These are phyloP conservation scores for Eulemur albifrons DNA, from an alignment of 2,797 vertebrate species.

Conservation along the genomic window DNA sequence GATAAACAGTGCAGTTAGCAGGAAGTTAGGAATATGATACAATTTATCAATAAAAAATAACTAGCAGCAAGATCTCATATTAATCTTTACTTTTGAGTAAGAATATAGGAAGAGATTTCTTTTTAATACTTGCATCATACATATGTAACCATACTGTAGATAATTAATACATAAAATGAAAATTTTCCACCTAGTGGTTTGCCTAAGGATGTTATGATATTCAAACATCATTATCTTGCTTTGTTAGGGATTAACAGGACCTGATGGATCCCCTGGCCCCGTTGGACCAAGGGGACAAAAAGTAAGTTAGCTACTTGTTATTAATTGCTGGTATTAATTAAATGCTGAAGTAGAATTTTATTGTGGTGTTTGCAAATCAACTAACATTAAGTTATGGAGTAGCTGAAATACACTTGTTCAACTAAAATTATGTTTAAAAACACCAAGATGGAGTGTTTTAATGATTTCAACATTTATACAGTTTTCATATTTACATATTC, in stretches of 20 bases:
- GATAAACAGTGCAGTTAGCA: neutral
- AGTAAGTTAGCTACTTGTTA: conserved; percentile 85
- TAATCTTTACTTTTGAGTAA: conserved; percentile 13
- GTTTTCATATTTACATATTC: neutral
- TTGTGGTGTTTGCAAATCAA: conserved; percentile 7
- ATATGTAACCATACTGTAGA: neutral
- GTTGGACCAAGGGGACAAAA: conserved; percentile 93
- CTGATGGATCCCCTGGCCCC: conserved; percentile 91
- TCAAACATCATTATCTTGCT: conserved; percentile 47
- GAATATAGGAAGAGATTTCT: neutral
- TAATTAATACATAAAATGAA: neutral
- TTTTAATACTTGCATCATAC: neutral
- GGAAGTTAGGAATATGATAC: neutral
- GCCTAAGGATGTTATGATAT: neutral
- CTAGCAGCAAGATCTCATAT: neutral
- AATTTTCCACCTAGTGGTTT: neutral
- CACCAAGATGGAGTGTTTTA: neutral
- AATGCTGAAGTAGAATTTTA: neutral
- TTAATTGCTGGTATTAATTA: neutral
- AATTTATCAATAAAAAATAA: conserved; percentile 36
- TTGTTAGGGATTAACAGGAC: conserved; percentile 94
- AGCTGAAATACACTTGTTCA: conserved; percentile 12
- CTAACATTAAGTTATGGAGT: neutral
- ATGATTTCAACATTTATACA: neutral
- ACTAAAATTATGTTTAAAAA: neutral